These are phyloP conservation scores for Sebastes glaucus DNA, from an alignment of 2,797 vertebrate species.

Conservation along the genomic window DNA sequence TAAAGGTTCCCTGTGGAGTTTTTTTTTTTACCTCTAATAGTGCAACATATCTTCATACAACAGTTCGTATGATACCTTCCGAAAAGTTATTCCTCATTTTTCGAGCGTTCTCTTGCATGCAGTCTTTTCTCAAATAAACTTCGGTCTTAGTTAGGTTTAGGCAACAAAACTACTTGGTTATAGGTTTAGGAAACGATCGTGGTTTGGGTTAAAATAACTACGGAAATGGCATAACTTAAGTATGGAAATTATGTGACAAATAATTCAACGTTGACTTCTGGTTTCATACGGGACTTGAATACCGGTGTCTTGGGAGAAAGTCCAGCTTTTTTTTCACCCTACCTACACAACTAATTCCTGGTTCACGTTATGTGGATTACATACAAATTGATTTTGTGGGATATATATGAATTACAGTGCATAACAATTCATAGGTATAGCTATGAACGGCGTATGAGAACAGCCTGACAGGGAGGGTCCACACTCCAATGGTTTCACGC, in stretches of 20 bases:
- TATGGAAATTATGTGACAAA: not conserved
- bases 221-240: no score
- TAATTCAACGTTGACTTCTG: not conserved
- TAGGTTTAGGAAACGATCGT: not conserved
- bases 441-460: no score
- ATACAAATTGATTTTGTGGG: not conserved
- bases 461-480: not conserved
- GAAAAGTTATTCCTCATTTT: no score
- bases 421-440: no score
- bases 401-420: no score
- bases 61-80: no score
- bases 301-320: no score
- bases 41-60: no score
- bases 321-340: no score
- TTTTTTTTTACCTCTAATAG: not conserved
- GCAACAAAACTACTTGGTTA: not conserved
- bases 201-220: not conserved
- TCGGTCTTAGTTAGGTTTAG: accelerated
- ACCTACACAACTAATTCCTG: accelerated
- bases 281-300: not conserved
- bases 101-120: not conserved
- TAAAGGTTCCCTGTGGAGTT: not conserved
- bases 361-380: not conserved
- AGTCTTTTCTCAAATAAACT: not conserved
- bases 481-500: no score